Conservation (phyloP, 2,888 invertebrate genomes). For the Drepana falcataria region DNA sequence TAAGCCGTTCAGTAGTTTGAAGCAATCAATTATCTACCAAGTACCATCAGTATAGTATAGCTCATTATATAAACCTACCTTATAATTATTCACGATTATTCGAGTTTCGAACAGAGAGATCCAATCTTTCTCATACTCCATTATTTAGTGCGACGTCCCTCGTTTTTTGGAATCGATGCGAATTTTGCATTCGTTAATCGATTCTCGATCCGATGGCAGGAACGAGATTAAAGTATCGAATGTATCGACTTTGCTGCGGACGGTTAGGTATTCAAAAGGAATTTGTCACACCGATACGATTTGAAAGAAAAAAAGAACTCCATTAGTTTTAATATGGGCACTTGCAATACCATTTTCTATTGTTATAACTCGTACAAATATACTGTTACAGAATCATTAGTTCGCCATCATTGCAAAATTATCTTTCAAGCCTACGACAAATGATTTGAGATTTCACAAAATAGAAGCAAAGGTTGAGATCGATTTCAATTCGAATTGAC, state of each 20-base stretch:
- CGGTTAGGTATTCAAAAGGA: slow-evolving; percentile 15
- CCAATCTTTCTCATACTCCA: slow-evolving; percentile 24
- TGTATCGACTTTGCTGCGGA: slow-evolving; percentile 28
- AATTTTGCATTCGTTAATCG: slow-evolving; percentile 46
- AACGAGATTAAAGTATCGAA: slow-evolving; percentile 41
- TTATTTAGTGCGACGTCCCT: slow-evolving; percentile 31
- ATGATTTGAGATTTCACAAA: too few relatives aligned
- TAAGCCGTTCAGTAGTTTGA: too few relatives aligned
- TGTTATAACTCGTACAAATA: too few relatives aligned
- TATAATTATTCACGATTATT: slow-evolving; percentile 17
- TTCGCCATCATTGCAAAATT: too few relatives aligned
- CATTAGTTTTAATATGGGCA: neutral
- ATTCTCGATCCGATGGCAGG: slow-evolving; percentile 39
- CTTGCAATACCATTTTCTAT: too few relatives aligned
- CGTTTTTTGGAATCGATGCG: slow-evolving; percentile 32
- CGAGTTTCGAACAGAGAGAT: slow-evolving; percentile 15
- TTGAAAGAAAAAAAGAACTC: neutral
- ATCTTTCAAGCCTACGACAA: too few relatives aligned
- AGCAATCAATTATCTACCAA: neutral
- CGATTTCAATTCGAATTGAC: too few relatives aligned
- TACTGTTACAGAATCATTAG: too few relatives aligned
- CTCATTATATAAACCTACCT: slow-evolving; percentile 3
- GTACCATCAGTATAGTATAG: slow-evolving; percentile 6
- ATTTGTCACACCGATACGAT: slow-evolving; percentile 23
- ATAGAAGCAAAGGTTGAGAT: too few relatives aligned